phyloP scores from a whole-genome alignment of 2,888 invertebrate species.

The Apeira syringaria region DNA sequence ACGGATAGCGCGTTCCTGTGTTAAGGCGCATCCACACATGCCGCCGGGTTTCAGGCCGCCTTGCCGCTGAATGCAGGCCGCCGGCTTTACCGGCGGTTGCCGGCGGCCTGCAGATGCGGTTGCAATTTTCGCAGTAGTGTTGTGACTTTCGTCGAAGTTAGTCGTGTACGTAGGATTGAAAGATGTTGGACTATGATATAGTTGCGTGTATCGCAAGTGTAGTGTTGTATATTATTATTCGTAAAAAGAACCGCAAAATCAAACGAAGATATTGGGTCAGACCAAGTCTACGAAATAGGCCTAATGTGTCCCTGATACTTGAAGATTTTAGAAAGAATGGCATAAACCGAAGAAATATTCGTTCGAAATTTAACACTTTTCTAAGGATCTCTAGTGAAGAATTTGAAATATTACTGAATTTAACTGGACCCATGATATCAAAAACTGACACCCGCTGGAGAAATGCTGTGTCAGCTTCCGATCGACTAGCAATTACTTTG shows the following conservation, averaged over 20 bases:
- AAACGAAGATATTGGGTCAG: slow-evolving; percentile 30
- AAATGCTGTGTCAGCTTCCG: slow-evolving; percentile 25
- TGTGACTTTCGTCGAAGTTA: not conserved
- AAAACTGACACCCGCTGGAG: slow-evolving; percentile 17
- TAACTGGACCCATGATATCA: slow-evolving; percentile 22
- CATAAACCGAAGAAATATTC: no score
- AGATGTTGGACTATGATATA: slow-evolving; percentile 25
- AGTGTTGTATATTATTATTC: slow-evolving; percentile 28
- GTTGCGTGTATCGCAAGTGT: slow-evolving; percentile 29
- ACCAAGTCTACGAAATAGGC: slow-evolving; percentile 15
- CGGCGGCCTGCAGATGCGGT: not conserved
- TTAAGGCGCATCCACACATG: not conserved
- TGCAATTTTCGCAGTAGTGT: not conserved
- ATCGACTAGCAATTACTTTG: slow-evolving; percentile 26
- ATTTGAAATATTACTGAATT: slow-evolving; percentile 29
- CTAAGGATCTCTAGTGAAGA: slow-evolving; percentile 29
- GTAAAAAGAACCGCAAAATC: slow-evolving; percentile 29
- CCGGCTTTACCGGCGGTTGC: not conserved
- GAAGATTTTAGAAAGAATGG: no score
- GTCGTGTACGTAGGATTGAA: slow-evolving; percentile 23
- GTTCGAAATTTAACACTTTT: slow-evolving; percentile 26
- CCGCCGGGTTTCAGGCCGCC: not conserved
- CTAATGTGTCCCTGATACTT: no score
- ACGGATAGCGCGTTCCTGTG: no score
- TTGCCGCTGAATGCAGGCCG: not conserved